These are phyloP conservation scores for Oedothorax gibbosus DNA, from an alignment of 1,140 invertebrate genomes.

Conservation along the genomic window DNA sequence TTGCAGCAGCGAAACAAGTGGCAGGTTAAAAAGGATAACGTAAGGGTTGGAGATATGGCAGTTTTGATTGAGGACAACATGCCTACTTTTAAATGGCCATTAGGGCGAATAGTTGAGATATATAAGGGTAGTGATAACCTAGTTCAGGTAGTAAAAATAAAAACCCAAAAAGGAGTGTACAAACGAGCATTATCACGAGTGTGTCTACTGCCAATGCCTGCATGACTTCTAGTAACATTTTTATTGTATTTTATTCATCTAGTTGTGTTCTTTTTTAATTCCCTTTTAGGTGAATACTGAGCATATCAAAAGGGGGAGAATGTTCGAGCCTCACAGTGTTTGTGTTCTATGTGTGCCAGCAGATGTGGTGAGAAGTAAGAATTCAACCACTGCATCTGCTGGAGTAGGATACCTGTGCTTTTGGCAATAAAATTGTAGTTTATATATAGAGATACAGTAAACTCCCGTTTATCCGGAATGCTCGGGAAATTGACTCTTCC, in stretches of 20 bases:
- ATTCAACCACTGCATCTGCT: too few relatives aligned
- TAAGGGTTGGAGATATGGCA: neutral
- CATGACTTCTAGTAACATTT: neutral
- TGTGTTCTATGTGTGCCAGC: too few relatives aligned
- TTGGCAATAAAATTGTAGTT: too few relatives aligned
- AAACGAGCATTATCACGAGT: neutral
- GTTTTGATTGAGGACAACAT: neutral
- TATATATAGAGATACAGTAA: too few relatives aligned
- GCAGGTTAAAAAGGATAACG: conserved; percentile 1
- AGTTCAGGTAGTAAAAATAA: neutral
- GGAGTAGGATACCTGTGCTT: too few relatives aligned
- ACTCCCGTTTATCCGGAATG: too few relatives aligned
- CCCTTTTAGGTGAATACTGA: neutral
- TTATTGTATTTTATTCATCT: neutral
- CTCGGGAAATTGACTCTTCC: too few relatives aligned
- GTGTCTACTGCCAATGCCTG: too few relatives aligned
- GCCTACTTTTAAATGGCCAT: conserved; percentile 8
- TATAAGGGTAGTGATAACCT: neutral
- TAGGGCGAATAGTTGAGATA: conserved; percentile 16
- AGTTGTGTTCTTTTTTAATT: neutral
- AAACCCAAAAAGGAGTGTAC: neutral
- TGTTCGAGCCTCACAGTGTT: neutral
- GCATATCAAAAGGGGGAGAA: neutral
- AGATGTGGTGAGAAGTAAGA: too few relatives aligned
- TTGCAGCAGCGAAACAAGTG: conserved; percentile 22